Conservation (phyloP, 1,140 invertebrate species). For the Euura saliciscinereae region DNA sequence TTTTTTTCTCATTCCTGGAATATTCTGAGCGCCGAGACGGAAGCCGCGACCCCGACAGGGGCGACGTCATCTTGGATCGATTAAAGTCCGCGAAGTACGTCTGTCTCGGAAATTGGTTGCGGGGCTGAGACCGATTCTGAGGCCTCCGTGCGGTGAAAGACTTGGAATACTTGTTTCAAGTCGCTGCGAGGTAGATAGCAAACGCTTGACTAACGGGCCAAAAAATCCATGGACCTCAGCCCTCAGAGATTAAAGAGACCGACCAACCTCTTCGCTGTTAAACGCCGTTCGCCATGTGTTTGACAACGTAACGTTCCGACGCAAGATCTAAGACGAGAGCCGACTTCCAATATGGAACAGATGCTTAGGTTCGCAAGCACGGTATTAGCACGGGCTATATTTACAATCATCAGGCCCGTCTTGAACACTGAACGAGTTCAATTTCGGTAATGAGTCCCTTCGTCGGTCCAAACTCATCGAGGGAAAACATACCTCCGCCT, state of each 20-base stretch:
- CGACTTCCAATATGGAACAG: constrained; percentile 7
- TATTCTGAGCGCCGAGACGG: background rate
- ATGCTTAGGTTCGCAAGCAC: background rate
- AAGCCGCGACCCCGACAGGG: background rate
- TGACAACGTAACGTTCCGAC: constrained; percentile 6
- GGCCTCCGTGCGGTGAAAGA: background rate
- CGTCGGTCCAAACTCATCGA: background rate
- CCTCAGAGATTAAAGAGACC: background rate
- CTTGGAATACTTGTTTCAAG: background rate
- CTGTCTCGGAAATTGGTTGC: background rate
- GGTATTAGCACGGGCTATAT: constrained; percentile 3
- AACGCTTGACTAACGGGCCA: background rate
- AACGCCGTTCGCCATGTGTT: constrained; percentile 6
- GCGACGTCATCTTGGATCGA: background rate
- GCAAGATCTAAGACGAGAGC: background rate
- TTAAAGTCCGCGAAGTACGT: background rate
- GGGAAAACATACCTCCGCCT: no score
- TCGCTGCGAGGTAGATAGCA: constrained; percentile 2
- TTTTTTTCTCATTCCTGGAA: background rate
- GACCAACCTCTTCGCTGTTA: constrained; percentile 3
- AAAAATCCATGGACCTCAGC: background rate
- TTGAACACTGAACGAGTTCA: background rate
- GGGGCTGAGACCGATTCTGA: background rate
- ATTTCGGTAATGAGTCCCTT: background rate
- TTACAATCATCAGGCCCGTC: background rate